Evolutionary conservation across 2,888 invertebrate species (phyloP).

Genomic region (Glyphotaelius pellucidus): DNA sequence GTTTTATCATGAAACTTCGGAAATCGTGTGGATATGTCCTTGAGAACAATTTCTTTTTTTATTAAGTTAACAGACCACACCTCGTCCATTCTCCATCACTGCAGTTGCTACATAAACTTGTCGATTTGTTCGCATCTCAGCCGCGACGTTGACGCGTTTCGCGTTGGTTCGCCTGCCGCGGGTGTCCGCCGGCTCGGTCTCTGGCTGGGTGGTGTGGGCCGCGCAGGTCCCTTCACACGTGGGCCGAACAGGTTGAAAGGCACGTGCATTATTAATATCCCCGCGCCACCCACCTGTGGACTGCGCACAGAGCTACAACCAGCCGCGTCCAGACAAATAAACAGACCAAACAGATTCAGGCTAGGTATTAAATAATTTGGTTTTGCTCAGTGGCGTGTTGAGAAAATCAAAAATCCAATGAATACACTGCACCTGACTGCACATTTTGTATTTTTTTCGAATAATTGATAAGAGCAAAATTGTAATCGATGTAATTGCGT

Average conservation of each 20-base stretch:
- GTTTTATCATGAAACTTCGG: no score
- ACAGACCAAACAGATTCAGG: not conserved
- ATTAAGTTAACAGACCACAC: not conserved
- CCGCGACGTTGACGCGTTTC: conserved; percentile 25
- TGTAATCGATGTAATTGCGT: no score
- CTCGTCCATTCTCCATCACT: not conserved
- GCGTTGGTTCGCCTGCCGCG: not conserved
- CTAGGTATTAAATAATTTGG: conserved; percentile 21
- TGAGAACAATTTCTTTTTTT: not conserved
- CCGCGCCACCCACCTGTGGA: conserved; percentile 33
- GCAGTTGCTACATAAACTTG: not conserved
- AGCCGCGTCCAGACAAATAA: not conserved
- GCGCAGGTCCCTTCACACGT: conserved; percentile 54
- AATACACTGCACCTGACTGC: not conserved
- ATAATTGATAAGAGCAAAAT: no score
- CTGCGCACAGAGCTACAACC: not conserved
- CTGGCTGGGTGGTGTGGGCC: conserved; percentile 27
- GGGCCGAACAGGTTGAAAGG: conserved; percentile 64
- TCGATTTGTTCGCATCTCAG: conserved; percentile 6
- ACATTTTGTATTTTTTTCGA: no score
- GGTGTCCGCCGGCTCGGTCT: conserved; percentile 15
- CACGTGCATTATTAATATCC: conserved; percentile 47
- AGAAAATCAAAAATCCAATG: not conserved
- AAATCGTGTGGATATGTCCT: no score
- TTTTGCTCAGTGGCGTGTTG: conserved; percentile 10